Percentiles rank a stretch among this genome's conserved stretches.
Evolutionary conservation across 2,113 vertebrate genomes (phyloP).

Genomic region (Cathartes aura): DNA sequence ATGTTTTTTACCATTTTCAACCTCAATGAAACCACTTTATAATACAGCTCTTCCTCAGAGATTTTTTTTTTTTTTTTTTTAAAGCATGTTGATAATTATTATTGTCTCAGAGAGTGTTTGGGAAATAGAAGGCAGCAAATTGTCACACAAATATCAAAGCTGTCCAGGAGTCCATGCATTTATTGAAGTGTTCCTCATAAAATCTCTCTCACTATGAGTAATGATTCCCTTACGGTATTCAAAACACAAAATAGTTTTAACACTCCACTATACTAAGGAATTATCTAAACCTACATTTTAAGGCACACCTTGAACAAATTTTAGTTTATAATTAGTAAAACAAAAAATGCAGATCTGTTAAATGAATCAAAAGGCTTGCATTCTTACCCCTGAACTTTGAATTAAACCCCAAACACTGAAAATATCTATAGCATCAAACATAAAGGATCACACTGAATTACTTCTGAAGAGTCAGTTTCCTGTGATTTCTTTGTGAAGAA

Average conservation of each 20-base stretch:
- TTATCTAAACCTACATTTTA: background rate
- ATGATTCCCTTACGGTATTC: background rate
- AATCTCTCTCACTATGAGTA: background rate
- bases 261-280: background rate
- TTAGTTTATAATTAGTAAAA: background rate
- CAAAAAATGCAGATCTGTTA: background rate
- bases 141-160: background rate
- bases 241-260: background rate
- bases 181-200: background rate
- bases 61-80: background rate
- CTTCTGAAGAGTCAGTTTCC: background rate
- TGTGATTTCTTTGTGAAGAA: background rate
- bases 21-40: background rate
- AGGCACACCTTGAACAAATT: background rate
- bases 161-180: background rate
- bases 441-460: background rate
- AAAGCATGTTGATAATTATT: background rate
- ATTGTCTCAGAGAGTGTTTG: background rate
- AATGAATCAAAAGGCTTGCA: background rate
- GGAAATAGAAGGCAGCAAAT: background rate
- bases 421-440: background rate
- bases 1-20: background rate
- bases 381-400: background rate
- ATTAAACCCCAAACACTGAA: background rate
- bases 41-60: background rate